Base-by-base conservation (phyloP, 2,888 invertebrate genomes). In the Synanthedon tipuliformis region DNA sequence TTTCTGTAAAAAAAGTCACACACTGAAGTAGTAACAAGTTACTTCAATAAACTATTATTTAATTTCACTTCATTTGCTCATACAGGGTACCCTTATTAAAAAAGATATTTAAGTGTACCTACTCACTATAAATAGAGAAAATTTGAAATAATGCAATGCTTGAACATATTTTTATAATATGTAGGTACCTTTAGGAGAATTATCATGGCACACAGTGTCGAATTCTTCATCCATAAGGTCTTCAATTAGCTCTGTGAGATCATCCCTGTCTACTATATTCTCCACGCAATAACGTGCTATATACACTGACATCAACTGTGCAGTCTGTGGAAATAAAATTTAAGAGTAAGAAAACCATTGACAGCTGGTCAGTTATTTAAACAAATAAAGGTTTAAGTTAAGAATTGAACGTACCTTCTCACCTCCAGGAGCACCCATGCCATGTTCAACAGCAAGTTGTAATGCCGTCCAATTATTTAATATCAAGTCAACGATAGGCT, bases 151-250 rank as follows among this genome's bases (percentile, higher is more conserved):
- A 34, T 0, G 8, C 10, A 34, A 3, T 34, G 34, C 34, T 34
- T 34, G 34, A 45, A 12, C n/a, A 45, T n/a, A 11, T 3, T 1
- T 50, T 50, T 50, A 23, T 50, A 23, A 5, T 5, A 23, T 23
- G 23, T 23, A 23, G 51, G 53, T 69, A 90, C 91, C 91, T 77
- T 85, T 89, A 27, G 92, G 89, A 12, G 93, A 93, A 61, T 89
- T 88, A 65, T 93, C 93, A 75, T 92, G 92, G 68, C 93, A 93
- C 4, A 91, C 83, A 34, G 92, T 93, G 56, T 92, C 89, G 73
- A 93, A 93, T 65, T 93, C 92, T 65, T 92, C 90, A 71, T 93
- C 92, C 89, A 93, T 90, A 34, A 92, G 78, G 61, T 93, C 92
- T 64, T 92, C 92, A 23, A 93, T 68, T 0, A 90, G 84, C 63